Conservation (phyloP, 1,140 invertebrate genomes). For the Mactra quadrangularis region DNA sequence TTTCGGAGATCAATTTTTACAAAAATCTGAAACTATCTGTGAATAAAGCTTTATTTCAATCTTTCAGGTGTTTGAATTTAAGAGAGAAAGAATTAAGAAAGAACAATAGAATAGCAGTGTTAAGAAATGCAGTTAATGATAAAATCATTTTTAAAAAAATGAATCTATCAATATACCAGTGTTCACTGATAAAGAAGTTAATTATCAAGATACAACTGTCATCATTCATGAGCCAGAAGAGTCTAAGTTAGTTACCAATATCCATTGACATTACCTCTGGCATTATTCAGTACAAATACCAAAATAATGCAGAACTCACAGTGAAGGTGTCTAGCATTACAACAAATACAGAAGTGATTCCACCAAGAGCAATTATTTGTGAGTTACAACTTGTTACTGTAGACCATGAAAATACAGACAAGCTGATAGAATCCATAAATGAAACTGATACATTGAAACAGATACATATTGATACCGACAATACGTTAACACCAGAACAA, state of each 20-base stretch:
- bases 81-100: conserved; percentile 39
- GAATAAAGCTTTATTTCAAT: conserved; percentile 27
- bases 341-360: conserved; percentile 32
- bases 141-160: conserved; percentile 51
- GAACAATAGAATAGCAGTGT: conserved; percentile 24
- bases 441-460: too few relatives aligned
- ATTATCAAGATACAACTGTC: conserved; percentile 43
- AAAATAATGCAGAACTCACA: conserved; percentile 1
- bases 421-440: too few relatives aligned
- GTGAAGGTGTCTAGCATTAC: conserved; percentile 51
- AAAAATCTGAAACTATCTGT: conserved; percentile 31
- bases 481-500: too few relatives aligned
- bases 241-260: conserved; percentile 16
- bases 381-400: conserved; percentile 57
- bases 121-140: conserved; percentile 8
- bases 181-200: conserved; percentile 38
- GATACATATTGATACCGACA: too few relatives aligned
- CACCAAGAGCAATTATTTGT: conserved; percentile 58
- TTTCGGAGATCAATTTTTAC: conserved; percentile 43
- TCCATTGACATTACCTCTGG: conserved; percentile 48
- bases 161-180: neutral
- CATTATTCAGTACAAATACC: conserved; percentile 38
- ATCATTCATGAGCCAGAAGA: conserved; percentile 46
- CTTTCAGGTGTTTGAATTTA: conserved; percentile 53
- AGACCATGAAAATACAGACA: too few relatives aligned